phyloP scores from a whole-genome alignment of 2,888 invertebrate species.

The Conops quadrifasciatus region DNA sequence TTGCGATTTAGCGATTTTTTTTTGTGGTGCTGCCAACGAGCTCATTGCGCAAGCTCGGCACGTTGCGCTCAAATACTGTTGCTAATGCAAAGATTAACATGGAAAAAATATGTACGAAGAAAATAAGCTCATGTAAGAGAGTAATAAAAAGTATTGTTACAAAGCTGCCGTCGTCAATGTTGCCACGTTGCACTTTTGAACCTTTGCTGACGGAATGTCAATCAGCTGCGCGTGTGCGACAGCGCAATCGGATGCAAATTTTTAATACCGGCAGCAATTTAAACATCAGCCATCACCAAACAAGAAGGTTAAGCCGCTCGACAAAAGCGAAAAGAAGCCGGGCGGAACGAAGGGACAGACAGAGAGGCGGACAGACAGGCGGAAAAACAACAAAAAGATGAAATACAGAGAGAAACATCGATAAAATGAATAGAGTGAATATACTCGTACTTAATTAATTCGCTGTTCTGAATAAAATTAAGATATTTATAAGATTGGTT shows the following conservation, averaged over 20 bases:
- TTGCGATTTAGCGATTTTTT: neutral
- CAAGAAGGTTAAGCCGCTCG: neutral
- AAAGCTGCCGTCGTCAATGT: conserved; percentile 14
- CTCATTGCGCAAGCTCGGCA: conserved; percentile 27
- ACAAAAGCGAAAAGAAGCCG: neutral
- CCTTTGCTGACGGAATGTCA: conserved; percentile 5
- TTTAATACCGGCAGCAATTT: neutral
- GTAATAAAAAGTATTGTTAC: conserved; percentile 1
- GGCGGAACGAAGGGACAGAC: neutral
- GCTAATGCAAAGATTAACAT: neutral
- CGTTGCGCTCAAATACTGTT: conserved; percentile 23
- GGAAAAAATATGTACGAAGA: neutral
- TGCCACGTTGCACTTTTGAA: conserved; percentile 10
- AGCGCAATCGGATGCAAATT: conserved; percentile 25
- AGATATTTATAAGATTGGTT: too few species aligned
- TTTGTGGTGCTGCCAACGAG: neutral
- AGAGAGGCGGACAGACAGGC: neutral
- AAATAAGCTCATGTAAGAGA: neutral
- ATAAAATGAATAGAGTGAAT: neutral
- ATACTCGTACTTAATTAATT: too few species aligned
- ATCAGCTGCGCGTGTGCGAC: conserved; percentile 19
- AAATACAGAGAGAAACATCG: neutral
- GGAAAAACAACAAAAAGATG: neutral
- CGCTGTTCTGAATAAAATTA: too few species aligned
- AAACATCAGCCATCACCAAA: neutral